Conservation (phyloP, 2,888 invertebrate species). For the Fabriciana adippe region DNA sequence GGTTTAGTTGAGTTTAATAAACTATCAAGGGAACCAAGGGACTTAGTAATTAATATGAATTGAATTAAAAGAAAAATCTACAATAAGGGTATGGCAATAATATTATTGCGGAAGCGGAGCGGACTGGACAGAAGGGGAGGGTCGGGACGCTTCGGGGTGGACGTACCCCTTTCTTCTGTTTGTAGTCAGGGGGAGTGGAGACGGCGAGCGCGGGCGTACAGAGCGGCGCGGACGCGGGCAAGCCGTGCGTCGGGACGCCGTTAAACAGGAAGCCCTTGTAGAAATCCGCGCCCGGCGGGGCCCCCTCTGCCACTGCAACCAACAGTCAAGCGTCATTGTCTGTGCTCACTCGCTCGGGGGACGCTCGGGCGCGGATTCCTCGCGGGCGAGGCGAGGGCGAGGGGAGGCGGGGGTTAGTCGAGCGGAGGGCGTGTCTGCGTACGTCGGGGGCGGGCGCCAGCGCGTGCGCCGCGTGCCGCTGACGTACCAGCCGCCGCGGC, state of each 20-base stretch:
- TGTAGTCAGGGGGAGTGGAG: constrained; percentile 67
- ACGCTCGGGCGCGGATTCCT: constrained; percentile 71
- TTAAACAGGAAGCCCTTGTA: constrained; percentile 93
- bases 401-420: constrained; percentile 45
- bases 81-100: neutral
- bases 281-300: constrained; percentile 92
- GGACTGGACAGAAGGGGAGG: constrained; percentile 18
- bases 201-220: constrained; percentile 51
- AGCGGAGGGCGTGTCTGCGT: constrained; percentile 49
- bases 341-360: constrained; percentile 50
- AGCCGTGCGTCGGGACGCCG: constrained; percentile 77
- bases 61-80: too few relatives aligned
- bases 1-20: too few relatives aligned
- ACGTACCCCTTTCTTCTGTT: constrained; percentile 81
- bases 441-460: constrained; percentile 62
- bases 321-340: constrained; percentile 61
- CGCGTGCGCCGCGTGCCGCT: constrained; percentile 74
- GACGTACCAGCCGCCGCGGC: constrained; percentile 98
- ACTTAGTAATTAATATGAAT: too few relatives aligned
- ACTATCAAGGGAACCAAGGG: too few relatives aligned
- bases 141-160: constrained; percentile 45
- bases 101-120: neutral
- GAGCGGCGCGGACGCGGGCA: constrained; percentile 53
- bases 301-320: constrained; percentile 91
- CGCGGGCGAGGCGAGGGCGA: constrained; percentile 47